Evolutionary conservation across 2,797 vertebrate genomes (phyloP).

Genomic region (Scleropages formosus): DNA sequence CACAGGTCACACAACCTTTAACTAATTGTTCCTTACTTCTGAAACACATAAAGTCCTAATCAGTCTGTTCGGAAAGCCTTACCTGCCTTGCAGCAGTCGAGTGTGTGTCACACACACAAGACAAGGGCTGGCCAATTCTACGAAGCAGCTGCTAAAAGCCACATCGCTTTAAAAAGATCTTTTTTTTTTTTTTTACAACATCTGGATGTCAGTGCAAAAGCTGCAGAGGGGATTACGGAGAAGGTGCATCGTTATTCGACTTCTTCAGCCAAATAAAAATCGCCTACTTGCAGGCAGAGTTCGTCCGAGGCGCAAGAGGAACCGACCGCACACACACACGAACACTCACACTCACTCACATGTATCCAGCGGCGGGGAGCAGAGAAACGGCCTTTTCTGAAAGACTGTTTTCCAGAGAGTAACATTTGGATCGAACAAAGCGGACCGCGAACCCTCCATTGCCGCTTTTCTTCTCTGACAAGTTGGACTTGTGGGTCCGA

Average conservation of each 20-base stretch:
- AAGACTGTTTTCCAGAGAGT: slow-evolving; percentile 3
- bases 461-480: background rate
- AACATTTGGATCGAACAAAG: background rate
- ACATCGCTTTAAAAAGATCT: background rate
- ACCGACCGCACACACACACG: slow-evolving; percentile 4
- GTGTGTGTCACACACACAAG: slow-evolving; percentile 41
- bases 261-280: background rate
- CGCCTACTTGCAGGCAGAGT: background rate
- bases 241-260: background rate
- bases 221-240: slow-evolving; percentile 10
- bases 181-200: slow-evolving; percentile 5
- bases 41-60: slow-evolving; percentile 42
- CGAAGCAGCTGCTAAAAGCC: slow-evolving; percentile 39
- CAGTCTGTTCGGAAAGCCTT: slow-evolving; percentile 54
- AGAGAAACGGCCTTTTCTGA: background rate
- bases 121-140: slow-evolving; percentile 34
- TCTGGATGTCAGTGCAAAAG: background rate
- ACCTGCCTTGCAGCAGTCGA: slow-evolving; percentile 68
- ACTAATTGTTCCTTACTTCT: slow-evolving; percentile 62
- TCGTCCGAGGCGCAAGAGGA: background rate
- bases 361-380: background rate
- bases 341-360: slow-evolving; percentile 15
- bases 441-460: background rate
- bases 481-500: background rate
- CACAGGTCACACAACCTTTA: slow-evolving; percentile 69